Conservation (phyloP, 2,113 vertebrate genomes). For the Pomatorhinus ruficollis region DNA sequence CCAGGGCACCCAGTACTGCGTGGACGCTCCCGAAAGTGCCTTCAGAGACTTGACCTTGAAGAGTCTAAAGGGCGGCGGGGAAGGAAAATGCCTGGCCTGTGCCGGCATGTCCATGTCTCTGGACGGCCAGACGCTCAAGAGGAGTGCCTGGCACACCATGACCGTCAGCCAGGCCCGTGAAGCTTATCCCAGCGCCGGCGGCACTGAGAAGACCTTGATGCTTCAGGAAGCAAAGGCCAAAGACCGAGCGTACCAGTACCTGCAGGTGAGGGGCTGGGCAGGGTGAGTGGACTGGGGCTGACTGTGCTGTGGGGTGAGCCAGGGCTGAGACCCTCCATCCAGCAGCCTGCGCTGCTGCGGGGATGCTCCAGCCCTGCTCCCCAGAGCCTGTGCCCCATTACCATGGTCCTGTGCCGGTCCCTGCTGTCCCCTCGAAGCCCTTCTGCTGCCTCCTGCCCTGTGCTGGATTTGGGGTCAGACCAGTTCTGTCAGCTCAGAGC, state of each 20-base stretch:
- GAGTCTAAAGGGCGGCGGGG: conserved; percentile 84
- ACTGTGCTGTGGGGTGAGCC: accelerated
- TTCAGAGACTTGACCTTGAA: conserved; percentile 96
- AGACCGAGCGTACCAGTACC: conserved; percentile 92
- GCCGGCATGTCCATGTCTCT: conserved; percentile 90
- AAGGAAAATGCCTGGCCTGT: conserved; percentile 93
- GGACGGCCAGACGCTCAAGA: conserved; percentile 90
- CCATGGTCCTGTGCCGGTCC: not conserved
- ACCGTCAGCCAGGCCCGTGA: conserved; percentile 97
- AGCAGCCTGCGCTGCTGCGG: accelerated
- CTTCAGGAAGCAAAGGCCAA: conserved; percentile 91
- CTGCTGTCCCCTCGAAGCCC: not conserved
- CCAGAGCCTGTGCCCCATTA: accelerated
- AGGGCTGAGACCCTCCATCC: not conserved
- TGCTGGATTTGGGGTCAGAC: not conserved
- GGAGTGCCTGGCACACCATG: conserved; percentile 98
- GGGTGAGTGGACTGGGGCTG: accelerated
- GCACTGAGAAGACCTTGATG: conserved; percentile 90
- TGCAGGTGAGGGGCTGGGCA: conserved; percentile 84
- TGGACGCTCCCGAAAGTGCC: conserved; percentile 92
- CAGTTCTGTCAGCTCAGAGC: not conserved
- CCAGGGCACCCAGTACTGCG: conserved; percentile 80
- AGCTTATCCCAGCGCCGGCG: conserved; percentile 84
- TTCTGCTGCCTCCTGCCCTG: not conserved
- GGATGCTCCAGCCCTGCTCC: not conserved